These are phyloP conservation scores for Steinernema carpocapsae DNA, from an alignment of 2,888 invertebrate genomes.

Conservation along the genomic window DNA sequence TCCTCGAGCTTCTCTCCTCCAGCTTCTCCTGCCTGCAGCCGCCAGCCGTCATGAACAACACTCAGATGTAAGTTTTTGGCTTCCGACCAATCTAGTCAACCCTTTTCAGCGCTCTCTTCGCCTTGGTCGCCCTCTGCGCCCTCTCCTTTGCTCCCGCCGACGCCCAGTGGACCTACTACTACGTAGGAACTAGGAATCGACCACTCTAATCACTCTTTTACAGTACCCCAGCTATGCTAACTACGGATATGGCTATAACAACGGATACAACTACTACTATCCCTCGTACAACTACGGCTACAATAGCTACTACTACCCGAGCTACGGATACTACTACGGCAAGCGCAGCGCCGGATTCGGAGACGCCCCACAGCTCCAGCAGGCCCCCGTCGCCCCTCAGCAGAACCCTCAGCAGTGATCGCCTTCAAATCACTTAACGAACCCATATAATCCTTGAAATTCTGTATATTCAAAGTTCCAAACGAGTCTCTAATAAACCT, in stretches of 20 bases:
- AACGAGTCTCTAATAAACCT: too few relatives aligned
- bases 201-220: background rate
- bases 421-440: too few relatives aligned
- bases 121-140: background rate
- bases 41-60: too few relatives aligned
- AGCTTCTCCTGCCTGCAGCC: too few relatives aligned
- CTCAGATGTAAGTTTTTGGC: background rate
- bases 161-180: slow-evolving; percentile 22
- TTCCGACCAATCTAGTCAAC: background rate
- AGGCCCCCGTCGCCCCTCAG: background rate
- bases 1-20: too few relatives aligned
- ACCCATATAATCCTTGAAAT: too few relatives aligned
- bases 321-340: background rate
- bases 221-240: background rate
- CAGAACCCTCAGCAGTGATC: too few relatives aligned
- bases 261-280: background rate
- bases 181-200: background rate
- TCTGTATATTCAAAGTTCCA: too few relatives aligned
- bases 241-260: background rate
- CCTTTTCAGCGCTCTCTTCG: background rate
- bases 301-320: background rate
- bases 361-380: background rate
- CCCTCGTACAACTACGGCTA: background rate
- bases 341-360: too few relatives aligned
- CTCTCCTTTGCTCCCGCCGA: slow-evolving; percentile 10